Percentiles rank a stretch among this genome's conserved stretches.
phyloP scores from a whole-genome alignment of 2,888 invertebrate species.

The Anarsia innoxiella region DNA sequence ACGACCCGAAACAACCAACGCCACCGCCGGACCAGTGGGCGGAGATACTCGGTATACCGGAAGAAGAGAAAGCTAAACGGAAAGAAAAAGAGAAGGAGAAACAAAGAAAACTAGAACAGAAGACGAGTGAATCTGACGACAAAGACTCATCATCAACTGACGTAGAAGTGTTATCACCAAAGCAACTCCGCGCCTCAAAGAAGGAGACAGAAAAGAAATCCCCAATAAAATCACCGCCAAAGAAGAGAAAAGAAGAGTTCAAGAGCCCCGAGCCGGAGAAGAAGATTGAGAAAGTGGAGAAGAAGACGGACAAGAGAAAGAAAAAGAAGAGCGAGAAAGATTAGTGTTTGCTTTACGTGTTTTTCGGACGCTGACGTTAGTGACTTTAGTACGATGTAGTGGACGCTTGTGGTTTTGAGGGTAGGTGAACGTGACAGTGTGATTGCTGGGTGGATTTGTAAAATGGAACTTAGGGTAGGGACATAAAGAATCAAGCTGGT shows the following conservation, averaged over 20 bases:
- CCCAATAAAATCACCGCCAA: constrained; percentile 46
- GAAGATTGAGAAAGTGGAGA: constrained; percentile 32
- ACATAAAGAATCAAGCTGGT: too few species aligned
- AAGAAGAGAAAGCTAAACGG: constrained; percentile 25
- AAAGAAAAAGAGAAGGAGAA: constrained; percentile 2
- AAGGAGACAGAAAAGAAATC: constrained; percentile 47
- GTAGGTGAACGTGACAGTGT: too few species aligned
- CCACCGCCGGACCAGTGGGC: constrained; percentile 69
- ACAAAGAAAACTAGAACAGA: constrained; percentile 14
- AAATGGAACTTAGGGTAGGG: too few species aligned
- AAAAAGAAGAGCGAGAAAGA: constrained; percentile 62
- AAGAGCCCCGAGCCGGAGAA: constrained; percentile 39
- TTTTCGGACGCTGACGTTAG: constrained; percentile 30
- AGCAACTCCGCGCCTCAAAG: constrained; percentile 51
- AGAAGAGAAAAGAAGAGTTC: constrained; percentile 49
- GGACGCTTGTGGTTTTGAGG: background rate
- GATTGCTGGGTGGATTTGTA: too few species aligned
- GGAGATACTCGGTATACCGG: constrained; percentile 64
- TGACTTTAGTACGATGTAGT: background rate
- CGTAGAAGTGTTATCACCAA: constrained; percentile 40
- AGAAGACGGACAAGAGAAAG: constrained; percentile 35
- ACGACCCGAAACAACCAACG: constrained; percentile 60
- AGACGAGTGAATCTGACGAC: constrained; percentile 21
- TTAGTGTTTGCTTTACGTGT: constrained; percentile 64
- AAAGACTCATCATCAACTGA: constrained; percentile 27